phyloP scores from a whole-genome alignment of 2,888 invertebrate genomes.

The Erebia ligea region DNA sequence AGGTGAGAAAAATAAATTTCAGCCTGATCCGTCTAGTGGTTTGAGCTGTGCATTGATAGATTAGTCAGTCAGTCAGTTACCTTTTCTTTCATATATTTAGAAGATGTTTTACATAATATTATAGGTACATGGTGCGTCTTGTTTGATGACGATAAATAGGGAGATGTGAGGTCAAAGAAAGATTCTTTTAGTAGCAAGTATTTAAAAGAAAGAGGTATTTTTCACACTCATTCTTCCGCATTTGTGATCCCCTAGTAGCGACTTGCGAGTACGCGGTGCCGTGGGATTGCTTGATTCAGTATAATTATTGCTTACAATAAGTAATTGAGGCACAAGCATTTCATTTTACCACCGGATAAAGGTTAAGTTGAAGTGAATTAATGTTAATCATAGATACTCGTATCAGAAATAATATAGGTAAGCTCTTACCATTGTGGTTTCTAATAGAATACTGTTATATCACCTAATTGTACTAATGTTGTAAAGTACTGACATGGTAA shows the following conservation, averaged over 20 bases:
- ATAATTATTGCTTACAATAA: constrained; percentile 31
- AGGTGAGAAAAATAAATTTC: too few species aligned
- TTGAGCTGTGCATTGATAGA: too few species aligned
- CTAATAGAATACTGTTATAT: too few species aligned
- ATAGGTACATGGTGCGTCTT: too few species aligned
- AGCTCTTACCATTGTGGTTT: neutral
- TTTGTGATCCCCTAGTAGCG: neutral
- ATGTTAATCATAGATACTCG: constrained; percentile 2
- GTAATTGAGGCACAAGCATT: constrained; percentile 22
- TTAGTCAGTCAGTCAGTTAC: too few species aligned
- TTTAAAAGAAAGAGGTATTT: neutral
- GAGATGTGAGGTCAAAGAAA: neutral
- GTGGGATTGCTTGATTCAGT: constrained; percentile 35
- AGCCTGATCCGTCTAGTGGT: too few species aligned
- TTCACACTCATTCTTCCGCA: constrained; percentile 2
- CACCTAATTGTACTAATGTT: too few species aligned
- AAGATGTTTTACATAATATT: too few species aligned
- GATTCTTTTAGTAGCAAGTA: neutral
- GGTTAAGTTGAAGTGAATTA: constrained; percentile 12
- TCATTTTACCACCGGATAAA: constrained; percentile 25
- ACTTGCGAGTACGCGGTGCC: constrained; percentile 25
- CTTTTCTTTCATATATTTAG: too few species aligned
- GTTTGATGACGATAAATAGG: too few species aligned
- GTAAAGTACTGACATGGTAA: too few species aligned
- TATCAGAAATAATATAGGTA: neutral